These are phyloP conservation scores for Rallus limicola DNA, from an alignment of 2,113 vertebrate species.

Conservation along the genomic window DNA sequence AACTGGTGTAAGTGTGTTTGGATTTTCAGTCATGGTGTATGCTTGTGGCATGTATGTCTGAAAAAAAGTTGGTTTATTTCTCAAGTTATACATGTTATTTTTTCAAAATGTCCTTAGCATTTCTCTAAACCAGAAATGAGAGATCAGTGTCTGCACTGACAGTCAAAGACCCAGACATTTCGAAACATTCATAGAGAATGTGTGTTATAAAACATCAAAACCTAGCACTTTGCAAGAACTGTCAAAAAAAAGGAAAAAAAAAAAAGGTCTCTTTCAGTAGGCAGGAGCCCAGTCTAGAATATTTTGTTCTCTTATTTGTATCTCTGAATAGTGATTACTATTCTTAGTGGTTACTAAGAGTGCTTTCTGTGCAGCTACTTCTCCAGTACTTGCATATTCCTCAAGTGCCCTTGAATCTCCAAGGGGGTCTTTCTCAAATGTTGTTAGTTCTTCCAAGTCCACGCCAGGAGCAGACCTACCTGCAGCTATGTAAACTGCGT, in stretches of 20 bases:
- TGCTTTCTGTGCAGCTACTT: background rate
- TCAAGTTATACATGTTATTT: background rate
- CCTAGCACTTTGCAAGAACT: background rate
- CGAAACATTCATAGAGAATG: background rate
- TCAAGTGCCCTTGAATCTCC: background rate
- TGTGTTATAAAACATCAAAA: background rate
- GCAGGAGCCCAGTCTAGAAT: background rate
- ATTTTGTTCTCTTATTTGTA: background rate
- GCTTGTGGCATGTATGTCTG: background rate
- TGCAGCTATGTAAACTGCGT: accelerated
- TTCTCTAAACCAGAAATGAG: background rate
- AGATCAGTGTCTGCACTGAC: background rate
- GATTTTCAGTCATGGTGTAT: background rate
- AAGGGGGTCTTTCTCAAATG: background rate
- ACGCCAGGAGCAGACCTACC: background rate
- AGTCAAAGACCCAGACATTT: background rate
- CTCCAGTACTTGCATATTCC: background rate
- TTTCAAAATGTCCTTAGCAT: background rate
- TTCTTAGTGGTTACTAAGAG: background rate
- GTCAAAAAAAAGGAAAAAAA: background rate
- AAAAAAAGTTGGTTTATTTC: background rate
- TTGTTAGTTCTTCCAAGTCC: background rate
- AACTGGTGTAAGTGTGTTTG: background rate
- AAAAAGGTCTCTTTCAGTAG: background rate
- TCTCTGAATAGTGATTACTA: too few species aligned